phyloP scores from a whole-genome alignment of 2,888 invertebrate genomes.

The Thymelicus lineola region DNA sequence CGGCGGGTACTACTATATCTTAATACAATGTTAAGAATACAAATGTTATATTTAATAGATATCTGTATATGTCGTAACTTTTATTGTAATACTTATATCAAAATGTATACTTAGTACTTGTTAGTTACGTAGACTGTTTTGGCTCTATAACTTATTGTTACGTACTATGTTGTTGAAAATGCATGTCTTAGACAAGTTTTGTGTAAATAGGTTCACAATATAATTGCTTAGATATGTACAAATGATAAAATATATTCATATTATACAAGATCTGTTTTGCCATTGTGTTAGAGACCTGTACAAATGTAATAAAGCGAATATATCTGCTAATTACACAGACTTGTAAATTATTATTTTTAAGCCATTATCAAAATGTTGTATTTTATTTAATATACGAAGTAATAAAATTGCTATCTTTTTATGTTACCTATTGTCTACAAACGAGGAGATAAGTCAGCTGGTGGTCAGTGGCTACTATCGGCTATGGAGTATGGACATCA shows the following conservation, averaged over 20 bases:
- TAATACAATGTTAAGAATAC: constrained; percentile 10
- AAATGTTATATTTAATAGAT: constrained; percentile 41
- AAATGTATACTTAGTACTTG: constrained; percentile 48
- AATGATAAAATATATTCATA: constrained; percentile 42
- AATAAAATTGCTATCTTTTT: neutral
- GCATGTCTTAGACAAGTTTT: constrained; percentile 70
- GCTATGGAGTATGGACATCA: too few relatives aligned
- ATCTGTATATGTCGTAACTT: constrained; percentile 78
- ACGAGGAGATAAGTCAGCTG: too few relatives aligned
- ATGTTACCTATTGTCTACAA: too few relatives aligned
- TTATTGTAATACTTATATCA: constrained; percentile 43
- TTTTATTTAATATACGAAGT: constrained; percentile 29
- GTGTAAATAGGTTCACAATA: constrained; percentile 67
- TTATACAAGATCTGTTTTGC: constrained; percentile 48
- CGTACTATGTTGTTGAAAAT: constrained; percentile 68
- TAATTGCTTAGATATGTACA: constrained; percentile 50
- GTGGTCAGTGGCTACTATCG: too few relatives aligned
- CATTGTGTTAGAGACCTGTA: constrained; percentile 67
- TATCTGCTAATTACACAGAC: constrained; percentile 39
- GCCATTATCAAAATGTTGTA: constrained; percentile 32
- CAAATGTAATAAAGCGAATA: constrained; percentile 63
- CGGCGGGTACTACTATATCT: constrained; percentile 24
- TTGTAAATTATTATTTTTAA: constrained; percentile 32
- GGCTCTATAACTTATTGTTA: constrained; percentile 67
- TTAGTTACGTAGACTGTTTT: constrained; percentile 51